These are phyloP conservation scores for Bolinopsis microptera DNA, from an alignment of 37 sponge, comb jelly and placozoan species.

Conservation along the genomic window DNA sequence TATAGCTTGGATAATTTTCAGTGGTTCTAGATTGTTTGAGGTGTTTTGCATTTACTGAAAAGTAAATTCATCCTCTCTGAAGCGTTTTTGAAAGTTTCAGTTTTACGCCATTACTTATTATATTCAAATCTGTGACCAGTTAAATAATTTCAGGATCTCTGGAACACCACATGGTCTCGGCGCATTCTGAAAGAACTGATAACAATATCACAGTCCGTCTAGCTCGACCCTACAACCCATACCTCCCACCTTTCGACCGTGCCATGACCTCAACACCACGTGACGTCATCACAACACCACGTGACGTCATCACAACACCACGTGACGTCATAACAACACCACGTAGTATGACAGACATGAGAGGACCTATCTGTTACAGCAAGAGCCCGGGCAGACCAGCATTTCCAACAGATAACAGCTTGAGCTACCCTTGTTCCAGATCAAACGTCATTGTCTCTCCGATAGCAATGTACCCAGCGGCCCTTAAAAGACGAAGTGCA, in stretches of 20 bases:
- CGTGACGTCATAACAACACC: slow-evolving; percentile 57
- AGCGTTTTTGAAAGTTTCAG: too few species aligned
- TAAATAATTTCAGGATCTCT: not conserved
- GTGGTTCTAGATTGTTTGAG: not conserved
- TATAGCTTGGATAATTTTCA: not conserved
- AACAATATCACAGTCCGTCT: slow-evolving; percentile 30
- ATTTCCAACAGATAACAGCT: not conserved
- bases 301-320: slow-evolving; percentile 45
- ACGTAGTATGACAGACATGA: not conserved
- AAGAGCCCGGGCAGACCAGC: not conserved
- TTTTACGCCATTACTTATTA: too few species aligned
- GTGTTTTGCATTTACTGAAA: too few species aligned
- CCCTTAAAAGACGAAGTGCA: not conserved
- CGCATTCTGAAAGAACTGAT: not conserved
- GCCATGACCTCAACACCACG: not conserved
- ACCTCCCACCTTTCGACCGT: not conserved
- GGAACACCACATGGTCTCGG: not conserved
- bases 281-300: slow-evolving; percentile 60
- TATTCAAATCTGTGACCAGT: too few species aligned
- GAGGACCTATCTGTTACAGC: not conserved
- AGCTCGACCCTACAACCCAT: not conserved
- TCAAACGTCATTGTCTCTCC: not conserved
- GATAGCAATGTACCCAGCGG: slow-evolving; percentile 4
- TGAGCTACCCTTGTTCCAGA: not conserved
- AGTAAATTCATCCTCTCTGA: too few species aligned